Conservation (phyloP, 2,888 invertebrate species). For the Spatulosminthurus flaviceps region DNA sequence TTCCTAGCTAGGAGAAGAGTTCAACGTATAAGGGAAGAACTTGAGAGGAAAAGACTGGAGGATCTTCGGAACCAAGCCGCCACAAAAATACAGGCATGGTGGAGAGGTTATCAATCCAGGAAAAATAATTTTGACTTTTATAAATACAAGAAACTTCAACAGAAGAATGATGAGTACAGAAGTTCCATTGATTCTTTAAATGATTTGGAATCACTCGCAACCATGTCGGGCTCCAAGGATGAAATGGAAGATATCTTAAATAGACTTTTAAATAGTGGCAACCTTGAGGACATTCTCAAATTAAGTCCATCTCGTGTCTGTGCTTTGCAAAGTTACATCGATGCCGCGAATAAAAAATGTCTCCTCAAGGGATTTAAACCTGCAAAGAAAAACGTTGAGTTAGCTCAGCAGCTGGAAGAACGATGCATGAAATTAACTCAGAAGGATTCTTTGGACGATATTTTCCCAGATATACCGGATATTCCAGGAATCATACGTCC, state of each 20-base stretch:
- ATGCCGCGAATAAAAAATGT: slow-evolving; percentile 18
- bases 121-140: slow-evolving; percentile 57
- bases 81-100: slow-evolving; percentile 53
- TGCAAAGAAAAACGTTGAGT: not conserved
- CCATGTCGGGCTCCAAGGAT: not conserved
- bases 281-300: slow-evolving; percentile 20
- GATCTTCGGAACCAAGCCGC: slow-evolving; percentile 20
- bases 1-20: slow-evolving; percentile 11
- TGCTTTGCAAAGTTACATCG: slow-evolving; percentile 12
- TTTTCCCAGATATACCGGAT: slow-evolving; percentile 32
- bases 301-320: slow-evolving; percentile 28
- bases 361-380: not conserved
- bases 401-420: not conserved
- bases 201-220: slow-evolving; percentile 32
- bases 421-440: slow-evolving; percentile 19
- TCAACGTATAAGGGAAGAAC: slow-evolving; percentile 2
- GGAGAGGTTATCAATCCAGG: slow-evolving; percentile 56
- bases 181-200: slow-evolving; percentile 14
- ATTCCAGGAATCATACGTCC: slow-evolving; percentile 17
- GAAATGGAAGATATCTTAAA: slow-evolving; percentile 6
- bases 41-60: slow-evolving; percentile 1
- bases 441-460: slow-evolving; percentile 16
- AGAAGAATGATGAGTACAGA: slow-evolving; percentile 47
- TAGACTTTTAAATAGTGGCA: not conserved
- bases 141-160: slow-evolving; percentile 54